Base-by-base conservation (phyloP, 2,113 vertebrate species). In the Hippocampus zosterae region DNA sequence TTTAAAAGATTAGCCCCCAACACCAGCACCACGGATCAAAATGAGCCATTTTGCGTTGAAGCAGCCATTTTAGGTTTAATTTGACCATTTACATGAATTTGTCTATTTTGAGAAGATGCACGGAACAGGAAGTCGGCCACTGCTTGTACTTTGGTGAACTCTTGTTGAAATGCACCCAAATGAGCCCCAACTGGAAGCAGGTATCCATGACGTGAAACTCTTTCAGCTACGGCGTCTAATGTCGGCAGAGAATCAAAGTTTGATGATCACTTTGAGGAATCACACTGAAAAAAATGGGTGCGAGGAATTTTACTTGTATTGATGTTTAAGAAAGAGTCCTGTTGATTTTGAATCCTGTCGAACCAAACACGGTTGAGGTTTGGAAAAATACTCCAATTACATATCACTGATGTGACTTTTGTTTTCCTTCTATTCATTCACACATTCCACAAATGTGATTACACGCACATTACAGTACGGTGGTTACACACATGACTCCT, bases 391-490 rank as follows among this genome's bases (percentile, higher is more conserved):
- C 57, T 60, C 6, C 41, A 46, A 46, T 46, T 65, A 25, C 21
- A 25, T 11, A 23, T n/a, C 21, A 33, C 27, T 33, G 23, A 0
- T 44, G 40, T 3, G 37, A 4, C 40, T 44, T 44, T 64, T 64
- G n/a, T 64, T 44, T 64, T 64, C 41, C 41, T 25, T 64, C 62
- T 23, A 64, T 64, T 64, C 40, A 44, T 64, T 44, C 15, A 16
- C n/a, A 11, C 62, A 65, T 65, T 65, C 40, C 74, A 44, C 66
- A 55, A 23, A 67, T 23, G 50, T 42, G 62, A 59, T 68, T 33
- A 65, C 52, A 50, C 42, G 29, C 64, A 56, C 37, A 10, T 27
- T 65, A 29, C 48, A 52, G 29, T 21, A 15, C n/a, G 64, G 46
- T 15, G 64, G 46, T 52, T 27, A 64, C 61, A 59, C 65, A 63